phyloP scores from a whole-genome alignment of 2,113 vertebrate genomes.

The Piprites chloris region DNA sequence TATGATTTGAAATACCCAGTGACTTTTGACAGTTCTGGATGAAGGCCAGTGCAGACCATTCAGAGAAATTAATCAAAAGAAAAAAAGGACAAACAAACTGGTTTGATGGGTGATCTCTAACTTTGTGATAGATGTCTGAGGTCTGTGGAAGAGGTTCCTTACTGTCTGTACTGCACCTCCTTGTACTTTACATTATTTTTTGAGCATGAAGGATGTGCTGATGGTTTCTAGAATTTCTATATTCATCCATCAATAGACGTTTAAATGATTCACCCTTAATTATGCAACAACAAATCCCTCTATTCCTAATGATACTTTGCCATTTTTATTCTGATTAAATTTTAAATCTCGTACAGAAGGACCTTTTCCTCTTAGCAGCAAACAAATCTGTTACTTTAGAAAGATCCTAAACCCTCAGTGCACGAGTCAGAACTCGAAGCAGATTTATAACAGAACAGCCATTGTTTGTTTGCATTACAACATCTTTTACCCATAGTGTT shows the following conservation, averaged over 20 bases:
- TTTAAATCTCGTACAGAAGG: background rate
- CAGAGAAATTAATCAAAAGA: background rate
- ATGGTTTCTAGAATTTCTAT: background rate
- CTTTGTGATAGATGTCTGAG: background rate
- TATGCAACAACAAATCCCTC: background rate
- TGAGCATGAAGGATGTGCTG: background rate
- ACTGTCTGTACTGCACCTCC: background rate
- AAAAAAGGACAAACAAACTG: background rate
- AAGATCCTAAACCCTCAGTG: background rate
- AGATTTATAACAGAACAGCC: conserved; percentile 22
- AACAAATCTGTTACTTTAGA: conserved; percentile 37
- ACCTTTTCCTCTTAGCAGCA: background rate
- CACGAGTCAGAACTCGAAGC: conserved; percentile 9
- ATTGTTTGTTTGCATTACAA: conserved; percentile 26
- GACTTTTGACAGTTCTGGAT: background rate
- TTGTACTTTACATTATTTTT: background rate
- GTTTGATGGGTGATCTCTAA: background rate
- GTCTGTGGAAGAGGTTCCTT: background rate
- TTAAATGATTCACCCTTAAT: background rate
- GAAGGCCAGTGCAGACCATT: background rate
- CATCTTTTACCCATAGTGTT: background rate
- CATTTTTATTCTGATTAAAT: background rate
- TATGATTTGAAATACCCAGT: background rate
- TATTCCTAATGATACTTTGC: background rate
- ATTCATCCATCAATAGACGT: background rate